These are phyloP conservation scores for Acronicta psi DNA, from an alignment of 2,888 invertebrate species.

Conservation along the genomic window DNA sequence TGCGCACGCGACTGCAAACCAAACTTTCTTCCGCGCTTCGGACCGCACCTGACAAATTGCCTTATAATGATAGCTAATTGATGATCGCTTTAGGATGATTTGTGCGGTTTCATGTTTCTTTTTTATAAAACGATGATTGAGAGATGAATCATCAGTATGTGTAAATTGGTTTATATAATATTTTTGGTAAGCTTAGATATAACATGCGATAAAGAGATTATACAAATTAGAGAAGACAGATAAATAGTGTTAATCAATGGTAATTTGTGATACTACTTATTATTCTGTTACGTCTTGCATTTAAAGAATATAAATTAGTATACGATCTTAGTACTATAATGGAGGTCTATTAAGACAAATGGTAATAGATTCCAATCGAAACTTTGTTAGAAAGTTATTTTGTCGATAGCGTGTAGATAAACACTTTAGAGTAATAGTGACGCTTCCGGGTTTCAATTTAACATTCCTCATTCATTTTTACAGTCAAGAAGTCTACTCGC, in stretches of 20 bases:
- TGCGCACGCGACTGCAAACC: constrained; percentile 67
- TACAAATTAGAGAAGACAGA: constrained; percentile 46
- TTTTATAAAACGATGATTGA: constrained; percentile 38
- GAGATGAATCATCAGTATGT: constrained; percentile 39
- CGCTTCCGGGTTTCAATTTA: constrained; percentile 70
- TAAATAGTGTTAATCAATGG: constrained; percentile 40
- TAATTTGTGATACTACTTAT: constrained; percentile 37
- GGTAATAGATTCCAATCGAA: constrained; percentile 61
- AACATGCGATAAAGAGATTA: constrained; percentile 45
- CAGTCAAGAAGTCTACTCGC: constrained; percentile 54
- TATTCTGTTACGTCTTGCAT: constrained; percentile 15
- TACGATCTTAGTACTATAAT: constrained; percentile 20
- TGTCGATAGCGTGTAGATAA: constrained; percentile 67
- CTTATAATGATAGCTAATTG: constrained; percentile 80
- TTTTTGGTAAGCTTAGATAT: constrained; percentile 28
- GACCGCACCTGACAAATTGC: constrained; percentile 75
- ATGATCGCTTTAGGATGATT: constrained; percentile 66
- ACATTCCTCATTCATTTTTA: constrained; percentile 54
- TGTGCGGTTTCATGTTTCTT: constrained; percentile 55
- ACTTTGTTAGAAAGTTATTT: constrained; percentile 68
- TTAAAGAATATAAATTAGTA: constrained; percentile 22
- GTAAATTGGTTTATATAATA: constrained; percentile 29
- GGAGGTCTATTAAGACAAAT: constrained; percentile 47
- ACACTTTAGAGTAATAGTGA: constrained; percentile 58
- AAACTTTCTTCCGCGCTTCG: constrained; percentile 69